Evolutionary conservation across 2,113 vertebrate species (phyloP).

Genomic region (Tyto alba): DNA sequence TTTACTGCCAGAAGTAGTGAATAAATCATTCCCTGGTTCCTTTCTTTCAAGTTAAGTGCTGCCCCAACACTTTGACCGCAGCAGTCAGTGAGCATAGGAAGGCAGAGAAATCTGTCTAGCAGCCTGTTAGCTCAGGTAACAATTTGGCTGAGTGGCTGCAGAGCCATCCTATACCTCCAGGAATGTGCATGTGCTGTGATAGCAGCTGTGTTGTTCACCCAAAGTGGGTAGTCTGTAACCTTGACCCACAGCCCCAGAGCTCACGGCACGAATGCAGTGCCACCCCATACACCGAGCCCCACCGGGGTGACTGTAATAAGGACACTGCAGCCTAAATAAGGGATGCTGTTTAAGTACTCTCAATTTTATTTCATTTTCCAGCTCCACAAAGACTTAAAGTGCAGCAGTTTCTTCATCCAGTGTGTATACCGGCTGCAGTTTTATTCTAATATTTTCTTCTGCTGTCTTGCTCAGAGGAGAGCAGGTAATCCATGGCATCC

Average conservation of each 20-base stretch:
- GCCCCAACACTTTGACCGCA: neutral
- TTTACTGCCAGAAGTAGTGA: neutral
- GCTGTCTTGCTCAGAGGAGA: neutral
- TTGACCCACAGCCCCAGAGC: neutral
- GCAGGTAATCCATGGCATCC: neutral
- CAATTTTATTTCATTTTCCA: neutral
- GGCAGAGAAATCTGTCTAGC: neutral
- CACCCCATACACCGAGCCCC: neutral
- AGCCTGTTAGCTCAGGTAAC: slow-evolving; percentile 9
- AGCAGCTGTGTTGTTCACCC: neutral
- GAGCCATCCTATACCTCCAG: neutral
- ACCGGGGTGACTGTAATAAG: neutral
- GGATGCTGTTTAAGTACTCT: neutral
- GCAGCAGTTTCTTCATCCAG: neutral
- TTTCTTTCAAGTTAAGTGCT: slow-evolving; percentile 14
- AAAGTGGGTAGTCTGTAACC: neutral
- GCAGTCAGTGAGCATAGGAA: neutral
- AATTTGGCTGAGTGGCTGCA: neutral
- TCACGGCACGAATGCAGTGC: neutral
- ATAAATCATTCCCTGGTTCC: slow-evolving; percentile 35
- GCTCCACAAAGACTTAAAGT: neutral
- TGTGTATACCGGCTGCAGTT: neutral
- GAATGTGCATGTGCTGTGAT: neutral
- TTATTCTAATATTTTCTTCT: neutral
- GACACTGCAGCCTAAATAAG: neutral